Percentiles rank a stretch among this genome's conserved stretches.
Conservation (phyloP, 2,888 invertebrate species). For the Drosophila ustulata region DNA sequence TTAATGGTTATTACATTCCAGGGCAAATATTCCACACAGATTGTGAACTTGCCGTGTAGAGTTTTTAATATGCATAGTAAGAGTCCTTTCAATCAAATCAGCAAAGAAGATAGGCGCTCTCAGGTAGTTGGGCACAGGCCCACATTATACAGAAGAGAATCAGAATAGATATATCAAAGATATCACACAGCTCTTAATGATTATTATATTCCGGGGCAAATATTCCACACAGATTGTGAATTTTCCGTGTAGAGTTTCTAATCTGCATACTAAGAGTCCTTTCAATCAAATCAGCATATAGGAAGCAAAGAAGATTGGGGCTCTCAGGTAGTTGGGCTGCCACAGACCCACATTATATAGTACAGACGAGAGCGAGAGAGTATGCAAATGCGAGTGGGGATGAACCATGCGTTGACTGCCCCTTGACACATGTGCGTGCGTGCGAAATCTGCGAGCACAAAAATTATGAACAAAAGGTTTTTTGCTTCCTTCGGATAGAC, state of each 20-base stretch:
- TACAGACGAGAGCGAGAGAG: neutral
- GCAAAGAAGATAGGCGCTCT: constrained; percentile 24
- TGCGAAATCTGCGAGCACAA: constrained; percentile 69
- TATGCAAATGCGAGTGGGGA: constrained; percentile 36
- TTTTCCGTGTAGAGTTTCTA: neutral
- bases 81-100: constrained; percentile 41
- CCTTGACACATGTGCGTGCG: constrained; percentile 66
- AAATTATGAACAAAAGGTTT: constrained; percentile 74
- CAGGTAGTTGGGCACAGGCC: constrained; percentile 13
- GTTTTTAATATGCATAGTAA: neutral
- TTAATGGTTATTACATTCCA: neutral
- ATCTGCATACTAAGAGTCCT: neutral
- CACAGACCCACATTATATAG: constrained; percentile 2
- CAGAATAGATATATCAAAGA: neutral
- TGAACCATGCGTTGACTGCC: constrained; percentile 8
- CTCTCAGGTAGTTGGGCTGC: constrained; percentile 12
- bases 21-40: neutral
- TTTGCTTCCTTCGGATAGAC: constrained; percentile 26
- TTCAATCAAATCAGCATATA: constrained; percentile 41
- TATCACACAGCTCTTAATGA: neutral
- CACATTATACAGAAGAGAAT: neutral
- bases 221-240: neutral
- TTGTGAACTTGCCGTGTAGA: neutral
- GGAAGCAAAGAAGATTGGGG: constrained; percentile 36
- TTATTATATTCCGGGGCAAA: neutral